Evolutionary conservation across 1,140 invertebrate genomes (phyloP).

Genomic region (Drosophila setifemur): DNA sequence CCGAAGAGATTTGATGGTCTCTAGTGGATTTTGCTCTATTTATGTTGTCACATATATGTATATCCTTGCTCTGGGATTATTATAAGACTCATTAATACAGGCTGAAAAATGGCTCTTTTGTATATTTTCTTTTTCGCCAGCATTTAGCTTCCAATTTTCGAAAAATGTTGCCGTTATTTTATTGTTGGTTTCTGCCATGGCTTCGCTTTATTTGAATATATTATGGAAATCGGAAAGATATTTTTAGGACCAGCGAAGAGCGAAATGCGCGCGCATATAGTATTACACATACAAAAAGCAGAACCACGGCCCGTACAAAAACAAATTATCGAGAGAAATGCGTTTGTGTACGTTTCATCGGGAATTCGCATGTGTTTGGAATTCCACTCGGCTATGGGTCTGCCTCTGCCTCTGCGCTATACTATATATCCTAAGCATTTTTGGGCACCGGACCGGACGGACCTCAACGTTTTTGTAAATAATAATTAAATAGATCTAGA

Average conservation of each 20-base stretch:
- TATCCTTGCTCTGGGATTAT: constrained; percentile 33
- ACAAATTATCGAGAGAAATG: constrained; percentile 31
- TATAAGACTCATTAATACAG: constrained; percentile 22
- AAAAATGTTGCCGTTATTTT: constrained; percentile 45
- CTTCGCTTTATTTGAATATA: constrained; percentile 54
- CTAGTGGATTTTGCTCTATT: neutral
- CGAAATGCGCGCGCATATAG: constrained; percentile 73
- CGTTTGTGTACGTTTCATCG: constrained; percentile 36
- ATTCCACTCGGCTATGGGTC: constrained; percentile 42
- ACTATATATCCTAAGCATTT: constrained; percentile 40
- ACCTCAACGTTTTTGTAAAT: constrained; percentile 37
- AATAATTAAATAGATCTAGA: constrained; percentile 44
- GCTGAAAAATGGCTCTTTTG: constrained; percentile 18
- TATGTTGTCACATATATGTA: constrained; percentile 21
- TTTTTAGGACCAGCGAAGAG: constrained; percentile 66
- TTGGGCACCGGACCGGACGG: constrained; percentile 38
- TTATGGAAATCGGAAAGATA: constrained; percentile 75
- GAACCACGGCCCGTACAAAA: constrained; percentile 27
- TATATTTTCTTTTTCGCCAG: neutral
- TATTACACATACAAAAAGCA: constrained; percentile 62
- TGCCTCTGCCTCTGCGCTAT: no score
- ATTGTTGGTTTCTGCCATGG: constrained; percentile 34
- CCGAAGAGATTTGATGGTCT: constrained; percentile 2
- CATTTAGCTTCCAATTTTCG: constrained; percentile 23
- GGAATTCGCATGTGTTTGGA: constrained; percentile 48